A percentile compares a stretch with the other conserved stretches of the same genome.
Conservation (phyloP, 1,140 invertebrate species). For the Rhizoglyphus robini region DNA sequence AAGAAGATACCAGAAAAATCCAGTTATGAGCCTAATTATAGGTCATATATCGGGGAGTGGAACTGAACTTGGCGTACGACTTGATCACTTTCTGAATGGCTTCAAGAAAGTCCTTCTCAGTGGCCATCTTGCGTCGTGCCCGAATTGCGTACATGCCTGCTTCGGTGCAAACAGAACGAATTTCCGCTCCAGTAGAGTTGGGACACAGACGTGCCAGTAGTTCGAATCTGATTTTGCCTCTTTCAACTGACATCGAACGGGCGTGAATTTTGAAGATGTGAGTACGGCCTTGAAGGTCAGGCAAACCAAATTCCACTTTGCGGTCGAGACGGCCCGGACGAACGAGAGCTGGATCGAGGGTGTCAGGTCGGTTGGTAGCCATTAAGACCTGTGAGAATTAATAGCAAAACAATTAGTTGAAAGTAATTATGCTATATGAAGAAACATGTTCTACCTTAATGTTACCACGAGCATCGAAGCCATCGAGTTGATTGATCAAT, state of each 20-base stretch:
- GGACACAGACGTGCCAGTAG: constrained; percentile 43
- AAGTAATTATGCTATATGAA: too few species aligned
- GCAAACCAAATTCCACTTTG: constrained; percentile 71
- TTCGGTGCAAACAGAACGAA: constrained; percentile 43
- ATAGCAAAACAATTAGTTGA: too few species aligned
- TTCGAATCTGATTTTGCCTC: constrained; percentile 44
- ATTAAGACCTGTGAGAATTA: too few species aligned
- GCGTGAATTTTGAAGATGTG: constrained; percentile 46
- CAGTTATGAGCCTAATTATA: constrained; percentile 43
- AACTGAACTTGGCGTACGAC: constrained; percentile 44
- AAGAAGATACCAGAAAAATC: too few species aligned
- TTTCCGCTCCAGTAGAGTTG: constrained; percentile 44
- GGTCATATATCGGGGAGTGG: constrained; percentile 45
- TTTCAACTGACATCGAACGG: constrained; percentile 41
- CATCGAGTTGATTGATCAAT: constrained; percentile 44
- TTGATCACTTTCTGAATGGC: constrained; percentile 47
- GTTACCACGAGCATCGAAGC: constrained; percentile 44
- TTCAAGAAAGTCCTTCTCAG: constrained; percentile 46
- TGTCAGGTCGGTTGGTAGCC: constrained; percentile 54
- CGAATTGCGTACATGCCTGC: constrained; percentile 46
- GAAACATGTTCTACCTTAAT: too few species aligned
- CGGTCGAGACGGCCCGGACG: constrained; percentile 60
- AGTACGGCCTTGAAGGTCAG: constrained; percentile 44
- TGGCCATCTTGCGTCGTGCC: constrained; percentile 43
- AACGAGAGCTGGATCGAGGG: constrained; percentile 53